Evolutionary conservation across 2,888 invertebrate genomes (phyloP), one percentile per base, ranked within the genome.

Genomic region (Cryptocheilus praepositus): DNA sequence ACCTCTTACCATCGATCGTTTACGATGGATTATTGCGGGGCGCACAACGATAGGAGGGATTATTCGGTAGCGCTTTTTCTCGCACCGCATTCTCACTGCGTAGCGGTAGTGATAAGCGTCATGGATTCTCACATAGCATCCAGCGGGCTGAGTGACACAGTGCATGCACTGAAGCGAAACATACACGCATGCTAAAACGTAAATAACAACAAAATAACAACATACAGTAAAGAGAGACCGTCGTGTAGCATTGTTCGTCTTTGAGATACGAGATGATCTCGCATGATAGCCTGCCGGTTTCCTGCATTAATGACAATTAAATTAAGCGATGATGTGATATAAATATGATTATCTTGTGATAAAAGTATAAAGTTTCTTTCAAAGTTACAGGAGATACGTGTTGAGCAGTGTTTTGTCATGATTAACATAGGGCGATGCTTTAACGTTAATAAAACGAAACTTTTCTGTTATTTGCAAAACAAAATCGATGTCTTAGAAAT

Each of bases 91-190:
- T 36, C 73, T 77, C 74, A 64, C 72, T 79, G 74, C 73, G 73
- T 74, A 68, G 73, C 77, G 73, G 76, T 71, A 74, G 73, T 74
- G 80, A 79, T 72, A 83, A 83, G 81, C 79, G 72, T 84, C 77
- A 80, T 74, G 74, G 79, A 79, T 80, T 81, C 71, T 83, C 76
- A 74, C 67, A 79, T 77, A 75, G 76, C 76, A 80, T 85, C 81
- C 83, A 74, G 76, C 71, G 78, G 82, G 75, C 76, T 79, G 79
- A 79, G 70, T 61, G 53, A 77, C 76, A 82, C 78, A 79, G 81
- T 80, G 79, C 85, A 86, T 86, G 85, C 86, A 85, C 78, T 80
- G 76, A 85, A 85, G 84, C 83, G 77, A 80, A 81, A 84, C 75
- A 82, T 77, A 75, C 76, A 79, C 76, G 76, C 85, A 83, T 85